Evolutionary conservation across 2,888 invertebrate genomes (phyloP).

Genomic region (Drosophila tanythrix): DNA sequence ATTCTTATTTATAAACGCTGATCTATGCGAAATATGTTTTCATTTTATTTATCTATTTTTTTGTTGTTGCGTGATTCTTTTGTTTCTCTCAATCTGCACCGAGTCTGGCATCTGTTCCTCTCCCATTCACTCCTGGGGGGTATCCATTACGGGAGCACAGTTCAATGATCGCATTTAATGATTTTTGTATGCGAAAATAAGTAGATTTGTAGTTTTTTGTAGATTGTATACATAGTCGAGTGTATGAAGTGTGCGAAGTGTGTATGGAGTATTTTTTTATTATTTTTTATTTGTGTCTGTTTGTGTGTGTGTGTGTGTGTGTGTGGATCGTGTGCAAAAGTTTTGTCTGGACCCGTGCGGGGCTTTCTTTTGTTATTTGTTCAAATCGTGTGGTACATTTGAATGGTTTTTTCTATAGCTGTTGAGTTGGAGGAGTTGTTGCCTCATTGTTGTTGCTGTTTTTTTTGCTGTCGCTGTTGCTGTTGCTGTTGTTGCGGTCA

Average conservation of each 20-base stretch:
- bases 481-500: conserved; percentile 34
- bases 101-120: background rate
- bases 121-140: conserved; percentile 8
- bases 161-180: conserved; percentile 80
- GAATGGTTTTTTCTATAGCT: conserved; percentile 48
- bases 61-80: conserved; percentile 20
- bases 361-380: conserved; percentile 76
- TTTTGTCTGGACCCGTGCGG: conserved; percentile 67
- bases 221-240: conserved; percentile 30
- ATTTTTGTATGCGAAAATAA: conserved; percentile 80
- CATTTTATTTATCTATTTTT: background rate
- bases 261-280: conserved; percentile 13
- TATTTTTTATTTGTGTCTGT: background rate
- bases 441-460: conserved; percentile 35
- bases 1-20: conserved; percentile 70
- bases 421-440: conserved; percentile 64
- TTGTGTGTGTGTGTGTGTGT: background rate
- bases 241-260: conserved; percentile 34
- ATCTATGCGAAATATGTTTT: conserved; percentile 32
- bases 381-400: conserved; percentile 58
- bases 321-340: conserved; percentile 54
- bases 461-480: conserved; percentile 21
- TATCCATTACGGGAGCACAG: conserved; percentile 59
- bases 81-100: background rate
- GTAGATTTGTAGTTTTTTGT: conserved; percentile 69